Conservation (phyloP, 1,140 invertebrate species). For the Drosophila auraria region DNA sequence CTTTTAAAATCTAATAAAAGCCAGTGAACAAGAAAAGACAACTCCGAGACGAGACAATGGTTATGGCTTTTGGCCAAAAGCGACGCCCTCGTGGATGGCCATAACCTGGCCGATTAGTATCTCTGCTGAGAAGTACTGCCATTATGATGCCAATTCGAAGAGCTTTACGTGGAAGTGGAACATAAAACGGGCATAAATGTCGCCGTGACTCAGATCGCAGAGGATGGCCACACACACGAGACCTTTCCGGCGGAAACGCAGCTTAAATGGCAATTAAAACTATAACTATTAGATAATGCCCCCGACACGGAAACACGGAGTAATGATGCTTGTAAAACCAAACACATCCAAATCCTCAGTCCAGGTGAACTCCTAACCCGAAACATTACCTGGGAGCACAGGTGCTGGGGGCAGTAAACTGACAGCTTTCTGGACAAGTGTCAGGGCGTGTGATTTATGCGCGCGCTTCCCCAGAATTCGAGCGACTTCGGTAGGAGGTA, state of each 20-base stretch:
- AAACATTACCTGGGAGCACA: constrained; percentile 35
- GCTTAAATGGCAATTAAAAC: constrained; percentile 80
- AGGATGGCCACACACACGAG: constrained; percentile 41
- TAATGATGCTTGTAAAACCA: constrained; percentile 78
- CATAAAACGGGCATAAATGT: constrained; percentile 79
- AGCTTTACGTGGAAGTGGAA: constrained; percentile 73
- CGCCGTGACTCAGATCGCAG: constrained; percentile 67
- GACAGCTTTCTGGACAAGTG: constrained; percentile 79
- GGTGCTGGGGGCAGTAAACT: constrained; percentile 76
- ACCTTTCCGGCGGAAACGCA: constrained; percentile 78
- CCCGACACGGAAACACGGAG: constrained; percentile 64
- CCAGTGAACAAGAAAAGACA: constrained; percentile 27
- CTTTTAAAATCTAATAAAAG: constrained; percentile 59
- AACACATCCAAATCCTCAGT: not conserved
- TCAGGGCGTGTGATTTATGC: constrained; percentile 78
- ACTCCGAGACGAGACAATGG: constrained; percentile 43
- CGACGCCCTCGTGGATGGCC: constrained; percentile 70
- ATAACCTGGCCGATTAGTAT: constrained; percentile 76
- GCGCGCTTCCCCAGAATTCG: constrained; percentile 72
- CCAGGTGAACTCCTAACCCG: constrained; percentile 67
- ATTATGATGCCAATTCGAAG: constrained; percentile 81
- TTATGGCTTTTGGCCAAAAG: constrained; percentile 73
- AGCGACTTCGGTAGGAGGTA: constrained; percentile 51
- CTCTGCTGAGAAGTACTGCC: constrained; percentile 78
- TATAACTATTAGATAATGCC: constrained; percentile 67